A percentile compares a stretch with the other conserved stretches of the same genome.
These are phyloP conservation scores for Drosophila repletoides DNA, from an alignment of 1,140 invertebrate species.

Conservation along the genomic window DNA sequence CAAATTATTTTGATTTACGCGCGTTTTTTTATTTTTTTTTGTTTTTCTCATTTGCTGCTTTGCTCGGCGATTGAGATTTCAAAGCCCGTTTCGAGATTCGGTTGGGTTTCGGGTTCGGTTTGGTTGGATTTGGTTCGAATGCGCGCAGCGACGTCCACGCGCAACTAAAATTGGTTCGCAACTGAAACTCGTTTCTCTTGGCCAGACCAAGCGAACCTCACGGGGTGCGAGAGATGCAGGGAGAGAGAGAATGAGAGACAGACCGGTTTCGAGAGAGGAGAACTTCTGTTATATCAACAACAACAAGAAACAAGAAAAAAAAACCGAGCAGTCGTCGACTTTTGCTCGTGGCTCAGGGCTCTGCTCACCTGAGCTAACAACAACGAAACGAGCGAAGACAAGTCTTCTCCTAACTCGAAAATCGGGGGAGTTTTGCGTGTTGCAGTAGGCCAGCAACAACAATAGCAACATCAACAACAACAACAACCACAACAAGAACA, in stretches of 20 bases:
- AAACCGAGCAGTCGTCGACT: no score
- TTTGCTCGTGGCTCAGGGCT: background rate
- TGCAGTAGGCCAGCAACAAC: constrained; percentile 34
- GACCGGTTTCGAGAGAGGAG: constrained; percentile 48
- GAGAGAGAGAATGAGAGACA: background rate
- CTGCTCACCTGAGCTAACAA: constrained; percentile 17
- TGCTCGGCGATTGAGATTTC: background rate
- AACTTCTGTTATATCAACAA: constrained; percentile 63
- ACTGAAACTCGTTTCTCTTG: constrained; percentile 76
- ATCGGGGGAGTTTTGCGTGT: constrained; percentile 60
- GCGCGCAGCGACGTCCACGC: constrained; percentile 61
- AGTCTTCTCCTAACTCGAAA: constrained; percentile 24
- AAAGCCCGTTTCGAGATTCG: constrained; percentile 23
- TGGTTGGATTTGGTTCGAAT: constrained; percentile 5
- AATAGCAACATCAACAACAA: background rate
- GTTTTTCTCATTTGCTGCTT: background rate
- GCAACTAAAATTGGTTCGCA: constrained; percentile 56
- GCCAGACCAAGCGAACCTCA: constrained; percentile 33
- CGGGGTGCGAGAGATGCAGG: background rate
- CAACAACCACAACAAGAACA: background rate
- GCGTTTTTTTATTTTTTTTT: constrained; percentile 8
- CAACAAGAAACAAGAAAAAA: background rate
- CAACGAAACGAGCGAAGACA: no score
- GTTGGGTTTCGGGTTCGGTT: constrained; percentile 15
- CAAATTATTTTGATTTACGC: constrained; percentile 7